Evolutionary conservation across 2,797 vertebrate genomes (phyloP).

Genomic region (Toxotes lorentzi): DNA sequence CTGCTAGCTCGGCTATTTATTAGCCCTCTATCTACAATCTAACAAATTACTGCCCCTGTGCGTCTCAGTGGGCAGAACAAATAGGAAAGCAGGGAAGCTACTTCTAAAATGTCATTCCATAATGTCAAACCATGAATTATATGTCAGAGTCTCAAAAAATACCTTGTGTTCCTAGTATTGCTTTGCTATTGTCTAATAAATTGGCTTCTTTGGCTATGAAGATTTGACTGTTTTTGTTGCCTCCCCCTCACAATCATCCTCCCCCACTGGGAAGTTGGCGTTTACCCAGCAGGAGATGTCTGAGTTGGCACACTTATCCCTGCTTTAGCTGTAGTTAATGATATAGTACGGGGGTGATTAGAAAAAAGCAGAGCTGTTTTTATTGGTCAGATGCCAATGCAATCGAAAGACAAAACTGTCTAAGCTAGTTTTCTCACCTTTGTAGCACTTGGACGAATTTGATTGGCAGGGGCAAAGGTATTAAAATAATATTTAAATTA

Average conservation of each 20-base stretch:
- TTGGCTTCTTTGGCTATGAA: constrained; percentile 60
- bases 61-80: constrained; percentile 73
- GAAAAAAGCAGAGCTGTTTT: constrained; percentile 38
- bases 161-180: constrained; percentile 49
- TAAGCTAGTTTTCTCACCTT: constrained; percentile 6
- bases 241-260: constrained; percentile 56
- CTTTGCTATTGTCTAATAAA: constrained; percentile 67
- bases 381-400: constrained; percentile 37
- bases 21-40: constrained; percentile 78
- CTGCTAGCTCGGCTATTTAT: constrained; percentile 75
- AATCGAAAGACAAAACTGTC: constrained; percentile 12
- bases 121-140: constrained; percentile 85
- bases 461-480: constrained; percentile 22
- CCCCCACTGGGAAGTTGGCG: constrained; percentile 51
- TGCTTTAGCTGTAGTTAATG: constrained; percentile 56
- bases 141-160: constrained; percentile 75
- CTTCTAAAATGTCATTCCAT: constrained; percentile 84
- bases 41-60: constrained; percentile 76
- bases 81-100: constrained; percentile 71
- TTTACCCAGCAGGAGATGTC: constrained; percentile 56
- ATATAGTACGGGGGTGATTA: constrained; percentile 42
- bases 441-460: constrained; percentile 12
- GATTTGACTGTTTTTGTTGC: constrained; percentile 61
- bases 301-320: constrained; percentile 54
- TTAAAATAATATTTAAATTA: constrained; percentile 21